Base-by-base conservation (phyloP, 2,888 invertebrate species). In the Drosophila crucigera region DNA sequence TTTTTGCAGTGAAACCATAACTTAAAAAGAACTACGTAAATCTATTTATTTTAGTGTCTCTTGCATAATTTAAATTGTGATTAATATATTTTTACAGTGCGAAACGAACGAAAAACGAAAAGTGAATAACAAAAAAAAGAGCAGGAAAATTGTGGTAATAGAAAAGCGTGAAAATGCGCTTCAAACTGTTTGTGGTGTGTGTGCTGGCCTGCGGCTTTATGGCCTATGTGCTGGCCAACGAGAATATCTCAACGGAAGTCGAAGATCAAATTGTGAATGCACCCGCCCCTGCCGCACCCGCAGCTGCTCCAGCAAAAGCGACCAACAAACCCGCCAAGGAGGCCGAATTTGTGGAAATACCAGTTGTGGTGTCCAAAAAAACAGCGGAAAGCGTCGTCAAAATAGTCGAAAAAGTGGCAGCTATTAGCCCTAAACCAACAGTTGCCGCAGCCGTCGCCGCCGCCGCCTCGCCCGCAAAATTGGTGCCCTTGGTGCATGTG, bases 121-220 rank as follows among this genome's bases (percentile, higher is more conserved):
- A 43, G 49, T 41, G 41, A n/a, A n/a, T 22, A 43, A 11, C 11
- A 82, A 78, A 30, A 6, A 11, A 39, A 66, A 59, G 39, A 58
- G 16, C 47, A 22, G 25, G 47, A 19, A 22, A 49, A 68, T 50
- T 19, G 47, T 49, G 61, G 55, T 31, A 49, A 37, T 35, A 47
- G 16, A 43, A 41, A 31, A 58, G 58, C 72, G 66, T 80, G 61
- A 87, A 63, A 74, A 92, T 92, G 92, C 89, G 89, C 71, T 88
- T 92, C 60, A 91, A 91, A 91, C 80, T 91, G 64, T 85, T 91
- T 79, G 58, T 91, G 79, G 89, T 82, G 74, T 88, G 85, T 77
- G 73, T 84, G 73, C 80, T 92, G 86, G 91, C 87, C 73, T 91
- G 80, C 30, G 84, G 83, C 78, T 87, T 91, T 22, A 83, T 90